phyloP scores from a whole-genome alignment of 2,113 vertebrate genomes.

The Microtus ochrogaster region DNA sequence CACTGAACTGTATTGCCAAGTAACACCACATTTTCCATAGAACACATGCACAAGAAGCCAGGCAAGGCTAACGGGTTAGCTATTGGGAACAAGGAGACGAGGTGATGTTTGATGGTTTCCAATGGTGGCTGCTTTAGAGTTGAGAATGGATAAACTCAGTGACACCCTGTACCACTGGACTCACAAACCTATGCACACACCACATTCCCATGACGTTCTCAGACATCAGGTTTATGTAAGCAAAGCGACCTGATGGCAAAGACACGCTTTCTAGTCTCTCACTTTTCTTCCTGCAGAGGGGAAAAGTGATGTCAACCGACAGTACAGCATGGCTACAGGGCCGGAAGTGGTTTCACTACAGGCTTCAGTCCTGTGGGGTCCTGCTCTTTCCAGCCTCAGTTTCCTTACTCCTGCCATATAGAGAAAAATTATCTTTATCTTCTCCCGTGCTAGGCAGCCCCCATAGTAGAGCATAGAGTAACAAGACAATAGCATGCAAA shows the following conservation, averaged over 20 bases:
- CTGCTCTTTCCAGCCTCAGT: too few relatives aligned
- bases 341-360: not conserved
- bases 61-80: not conserved
- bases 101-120: not conserved
- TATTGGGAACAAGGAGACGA: not conserved
- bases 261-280: not conserved
- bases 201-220: not conserved
- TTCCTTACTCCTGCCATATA: not conserved
- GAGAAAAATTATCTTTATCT: not conserved
- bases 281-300: not conserved
- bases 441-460: not conserved
- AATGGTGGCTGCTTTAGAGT: not conserved
- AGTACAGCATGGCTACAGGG: not conserved
- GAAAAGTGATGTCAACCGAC: not conserved
- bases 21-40: not conserved
- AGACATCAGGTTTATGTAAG: not conserved
- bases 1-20: not conserved
- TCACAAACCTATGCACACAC: not conserved
- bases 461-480: not conserved
- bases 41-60: not conserved
- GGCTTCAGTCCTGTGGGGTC: not conserved
- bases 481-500: not conserved
- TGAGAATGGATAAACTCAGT: not conserved
- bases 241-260: not conserved
- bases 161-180: not conserved